A percentile compares a stretch with the other conserved stretches of the same genome.
These are phyloP conservation scores for Lasaia peninsularis DNA, from an alignment of 1,140 invertebrate species.

Conservation along the genomic window DNA sequence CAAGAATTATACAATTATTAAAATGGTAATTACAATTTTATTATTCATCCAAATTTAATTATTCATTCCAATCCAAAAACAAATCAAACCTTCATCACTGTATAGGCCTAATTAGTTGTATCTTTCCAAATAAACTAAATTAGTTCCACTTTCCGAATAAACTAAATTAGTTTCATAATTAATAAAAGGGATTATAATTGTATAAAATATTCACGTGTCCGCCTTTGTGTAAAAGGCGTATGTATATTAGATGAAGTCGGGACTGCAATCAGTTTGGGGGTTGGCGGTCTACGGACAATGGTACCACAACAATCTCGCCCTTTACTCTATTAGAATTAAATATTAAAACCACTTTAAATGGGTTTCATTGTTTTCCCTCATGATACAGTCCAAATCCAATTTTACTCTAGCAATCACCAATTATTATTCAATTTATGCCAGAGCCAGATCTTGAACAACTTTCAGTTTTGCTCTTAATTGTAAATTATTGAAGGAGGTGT, in stretches of 20 bases:
- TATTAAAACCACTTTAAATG: conserved; percentile 74
- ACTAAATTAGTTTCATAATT: conserved; percentile 9
- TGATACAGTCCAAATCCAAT: conserved; percentile 19
- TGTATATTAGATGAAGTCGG: conserved; percentile 72
- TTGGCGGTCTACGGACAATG: conserved; percentile 51
- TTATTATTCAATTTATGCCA: conserved; percentile 32
- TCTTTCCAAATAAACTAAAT: neutral
- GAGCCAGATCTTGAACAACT: conserved; percentile 35
- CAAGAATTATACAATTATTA: no score
- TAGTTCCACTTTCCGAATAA: conserved; percentile 4
- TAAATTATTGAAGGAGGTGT: conserved; percentile 11
- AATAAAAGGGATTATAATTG: conserved; percentile 3
- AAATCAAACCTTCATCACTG: no score
- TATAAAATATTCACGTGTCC: conserved; percentile 18
- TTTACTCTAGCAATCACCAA: conserved; percentile 9
- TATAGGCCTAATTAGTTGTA: no score
- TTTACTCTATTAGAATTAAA: conserved; percentile 72
- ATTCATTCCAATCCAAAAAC: no score
- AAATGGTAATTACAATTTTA: no score
- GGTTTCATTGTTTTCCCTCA: conserved; percentile 54
- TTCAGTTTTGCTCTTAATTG: conserved; percentile 45
- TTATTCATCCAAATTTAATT: no score
- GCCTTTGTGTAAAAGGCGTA: conserved; percentile 37
- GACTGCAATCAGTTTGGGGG: conserved; percentile 65
- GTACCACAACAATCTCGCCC: conserved; percentile 71